Conservation (phyloP, 2,797 vertebrate species). For the Siniperca obscura region DNA sequence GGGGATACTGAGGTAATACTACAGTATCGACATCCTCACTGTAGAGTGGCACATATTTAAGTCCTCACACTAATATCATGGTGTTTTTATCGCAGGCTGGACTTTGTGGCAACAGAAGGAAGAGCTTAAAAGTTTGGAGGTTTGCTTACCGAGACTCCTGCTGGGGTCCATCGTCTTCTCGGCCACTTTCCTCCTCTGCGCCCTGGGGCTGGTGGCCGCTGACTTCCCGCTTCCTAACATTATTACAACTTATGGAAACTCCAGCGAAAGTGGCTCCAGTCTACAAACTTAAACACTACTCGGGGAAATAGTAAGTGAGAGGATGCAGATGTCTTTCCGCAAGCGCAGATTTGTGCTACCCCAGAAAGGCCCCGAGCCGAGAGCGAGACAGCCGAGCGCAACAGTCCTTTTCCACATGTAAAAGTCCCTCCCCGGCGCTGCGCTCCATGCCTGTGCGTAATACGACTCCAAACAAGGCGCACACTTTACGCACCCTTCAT, state of each 20-base stretch:
- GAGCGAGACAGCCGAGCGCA: constrained; percentile 8
- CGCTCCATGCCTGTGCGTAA: constrained; percentile 67
- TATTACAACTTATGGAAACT: neutral
- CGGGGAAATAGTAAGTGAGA: neutral
- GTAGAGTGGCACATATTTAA: neutral
- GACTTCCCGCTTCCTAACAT: constrained; percentile 80
- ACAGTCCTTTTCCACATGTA: constrained; percentile 55
- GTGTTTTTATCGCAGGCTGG: neutral
- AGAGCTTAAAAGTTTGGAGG: neutral
- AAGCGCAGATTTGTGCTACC: constrained; percentile 19
- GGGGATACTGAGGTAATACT: no score
- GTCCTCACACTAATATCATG: neutral
- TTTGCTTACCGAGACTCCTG: constrained; percentile 80
- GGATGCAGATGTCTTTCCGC: constrained; percentile 55
- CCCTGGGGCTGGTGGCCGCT: constrained; percentile 39
- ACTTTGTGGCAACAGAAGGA: neutral
- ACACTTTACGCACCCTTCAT: constrained; percentile 38
- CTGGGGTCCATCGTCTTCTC: constrained; percentile 75
- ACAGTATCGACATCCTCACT: neutral
- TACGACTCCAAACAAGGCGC: constrained; percentile 62
- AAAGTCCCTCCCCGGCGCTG: constrained; percentile 68
- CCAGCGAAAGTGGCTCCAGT: neutral
- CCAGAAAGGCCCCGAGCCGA: constrained; percentile 25
- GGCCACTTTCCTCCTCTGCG: constrained; percentile 54
- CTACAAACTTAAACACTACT: neutral